Conservation (phyloP, 2,888 invertebrate species). For the Limnephilus rhombicus region DNA sequence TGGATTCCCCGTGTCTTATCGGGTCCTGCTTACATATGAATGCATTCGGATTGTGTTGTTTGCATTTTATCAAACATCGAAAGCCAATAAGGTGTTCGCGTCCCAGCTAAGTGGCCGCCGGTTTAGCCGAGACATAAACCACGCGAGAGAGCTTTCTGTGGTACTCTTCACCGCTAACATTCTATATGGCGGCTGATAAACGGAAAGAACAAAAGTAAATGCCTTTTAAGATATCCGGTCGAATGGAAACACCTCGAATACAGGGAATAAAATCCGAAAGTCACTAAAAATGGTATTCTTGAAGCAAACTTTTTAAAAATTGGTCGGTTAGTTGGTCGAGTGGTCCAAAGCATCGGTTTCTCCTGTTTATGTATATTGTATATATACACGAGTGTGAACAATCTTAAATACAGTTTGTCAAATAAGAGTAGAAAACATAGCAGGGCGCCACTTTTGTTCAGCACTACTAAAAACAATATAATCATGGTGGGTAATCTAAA, state of each 20-base stretch:
- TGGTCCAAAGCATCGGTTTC: no score
- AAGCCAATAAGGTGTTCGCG: constrained; percentile 64
- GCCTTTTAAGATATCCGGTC: constrained; percentile 25
- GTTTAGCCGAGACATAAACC: constrained; percentile 62
- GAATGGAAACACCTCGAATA: constrained; percentile 5
- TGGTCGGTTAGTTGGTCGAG: neutral
- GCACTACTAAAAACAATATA: no score
- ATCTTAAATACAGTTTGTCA: no score
- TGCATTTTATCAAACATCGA: constrained; percentile 66
- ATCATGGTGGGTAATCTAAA: no score
- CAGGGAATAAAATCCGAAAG: neutral
- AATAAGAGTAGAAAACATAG: no score
- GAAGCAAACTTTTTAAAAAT: neutral
- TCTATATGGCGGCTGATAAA: constrained; percentile 63
- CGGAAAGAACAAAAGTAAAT: constrained; percentile 44
- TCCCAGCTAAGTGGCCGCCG: constrained; percentile 59
- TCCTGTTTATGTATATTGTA: no score
- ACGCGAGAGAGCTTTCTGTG: constrained; percentile 65
- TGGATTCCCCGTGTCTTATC: constrained; percentile 36
- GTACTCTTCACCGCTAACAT: constrained; percentile 63
- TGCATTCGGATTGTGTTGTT: constrained; percentile 56
- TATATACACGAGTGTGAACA: no score
- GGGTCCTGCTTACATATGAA: constrained; percentile 42
- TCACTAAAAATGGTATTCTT: neutral
- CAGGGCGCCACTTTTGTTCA: no score